Conservation (phyloP, 2,113 vertebrate genomes). For the Phyllopteryx taeniolatus region DNA sequence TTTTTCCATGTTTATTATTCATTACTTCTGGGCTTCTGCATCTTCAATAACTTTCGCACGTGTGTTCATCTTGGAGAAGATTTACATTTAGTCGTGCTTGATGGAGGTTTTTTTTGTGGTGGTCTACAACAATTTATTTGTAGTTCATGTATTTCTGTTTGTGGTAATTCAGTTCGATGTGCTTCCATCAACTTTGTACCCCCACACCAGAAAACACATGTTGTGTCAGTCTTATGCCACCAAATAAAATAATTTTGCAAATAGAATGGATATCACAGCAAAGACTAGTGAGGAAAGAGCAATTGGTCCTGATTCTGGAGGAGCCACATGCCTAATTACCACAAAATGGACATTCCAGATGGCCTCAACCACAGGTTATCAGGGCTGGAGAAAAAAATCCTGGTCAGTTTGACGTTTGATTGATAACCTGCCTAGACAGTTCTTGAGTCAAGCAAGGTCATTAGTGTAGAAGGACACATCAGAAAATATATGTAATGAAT, state of each 20-base stretch:
- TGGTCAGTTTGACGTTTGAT: conserved; percentile 53
- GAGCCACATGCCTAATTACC: conserved; percentile 44
- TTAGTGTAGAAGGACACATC: background rate
- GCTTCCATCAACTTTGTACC: background rate
- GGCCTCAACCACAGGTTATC: conserved; percentile 54
- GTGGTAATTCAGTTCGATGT: background rate
- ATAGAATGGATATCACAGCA: conserved; percentile 34
- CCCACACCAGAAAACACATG: background rate
- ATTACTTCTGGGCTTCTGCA: too few relatives aligned
- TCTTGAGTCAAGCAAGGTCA: conserved; percentile 3
- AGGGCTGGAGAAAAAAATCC: conserved; percentile 13
- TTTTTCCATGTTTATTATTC: too few relatives aligned
- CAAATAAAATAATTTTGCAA: conserved; percentile 26
- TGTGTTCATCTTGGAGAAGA: too few relatives aligned
- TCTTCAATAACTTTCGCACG: too few relatives aligned
- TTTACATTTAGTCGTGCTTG: too few relatives aligned
- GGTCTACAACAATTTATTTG: too few relatives aligned
- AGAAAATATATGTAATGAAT: background rate
- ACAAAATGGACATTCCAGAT: conserved; percentile 59
- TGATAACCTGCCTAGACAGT: conserved; percentile 45
- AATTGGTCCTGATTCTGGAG: conserved; percentile 12
- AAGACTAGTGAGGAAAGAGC: conserved; percentile 4
- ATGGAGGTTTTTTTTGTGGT: too few relatives aligned
- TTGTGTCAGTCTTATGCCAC: background rate
- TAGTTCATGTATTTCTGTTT: background rate